Evolutionary conservation across 2,888 invertebrate genomes (phyloP).

Genomic region (Cantharis lateralis): DNA sequence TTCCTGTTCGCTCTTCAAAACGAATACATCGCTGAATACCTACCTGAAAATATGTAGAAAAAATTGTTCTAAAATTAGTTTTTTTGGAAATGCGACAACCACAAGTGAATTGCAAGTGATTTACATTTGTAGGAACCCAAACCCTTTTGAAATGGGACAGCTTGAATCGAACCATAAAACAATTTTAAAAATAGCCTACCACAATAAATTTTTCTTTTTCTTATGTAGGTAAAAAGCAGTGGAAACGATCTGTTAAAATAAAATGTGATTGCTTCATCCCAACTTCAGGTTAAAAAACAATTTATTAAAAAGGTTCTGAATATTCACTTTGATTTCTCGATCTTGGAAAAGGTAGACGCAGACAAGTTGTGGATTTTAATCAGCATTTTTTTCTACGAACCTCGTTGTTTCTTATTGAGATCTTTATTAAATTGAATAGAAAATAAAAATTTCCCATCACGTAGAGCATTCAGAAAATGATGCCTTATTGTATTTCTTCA

Average conservation of each 20-base stretch:
- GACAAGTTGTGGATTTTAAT: neutral
- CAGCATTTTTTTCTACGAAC: neutral
- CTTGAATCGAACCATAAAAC: neutral
- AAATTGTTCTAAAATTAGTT: no score
- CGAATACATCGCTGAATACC: neutral
- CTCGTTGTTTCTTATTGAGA: neutral
- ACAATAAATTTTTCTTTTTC: neutral
- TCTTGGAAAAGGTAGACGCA: neutral
- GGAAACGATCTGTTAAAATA: neutral
- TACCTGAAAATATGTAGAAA: neutral
- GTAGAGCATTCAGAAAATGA: neutral
- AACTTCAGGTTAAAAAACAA: neutral
- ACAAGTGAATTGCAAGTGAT: neutral
- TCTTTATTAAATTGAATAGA: neutral
- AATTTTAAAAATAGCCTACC: neutral
- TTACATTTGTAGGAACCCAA: neutral
- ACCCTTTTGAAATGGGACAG: neutral
- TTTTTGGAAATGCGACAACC: neutral
- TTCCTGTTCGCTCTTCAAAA: neutral
- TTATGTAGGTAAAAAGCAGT: neutral
- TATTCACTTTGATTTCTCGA: neutral
- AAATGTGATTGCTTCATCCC: neutral
- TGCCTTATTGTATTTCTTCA: neutral
- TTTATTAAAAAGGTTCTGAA: neutral
- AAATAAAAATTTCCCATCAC: conserved; percentile 3